These are phyloP conservation scores for Halocynthia roretzi DNA, from an alignment of 23 tunicate genomes.

Conservation along the genomic window DNA sequence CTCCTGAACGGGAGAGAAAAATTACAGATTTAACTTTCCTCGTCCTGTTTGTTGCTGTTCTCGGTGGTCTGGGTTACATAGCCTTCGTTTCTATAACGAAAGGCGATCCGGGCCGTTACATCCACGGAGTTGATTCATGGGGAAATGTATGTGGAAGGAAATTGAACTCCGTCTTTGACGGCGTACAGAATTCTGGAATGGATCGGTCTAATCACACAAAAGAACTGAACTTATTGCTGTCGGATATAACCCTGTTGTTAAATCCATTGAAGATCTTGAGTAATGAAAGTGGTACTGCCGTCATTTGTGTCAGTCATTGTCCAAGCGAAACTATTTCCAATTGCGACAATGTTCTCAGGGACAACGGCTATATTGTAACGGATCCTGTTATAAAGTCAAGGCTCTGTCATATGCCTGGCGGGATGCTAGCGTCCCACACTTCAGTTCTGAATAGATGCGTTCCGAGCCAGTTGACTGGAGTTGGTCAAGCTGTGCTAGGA, in stretches of 20 bases:
- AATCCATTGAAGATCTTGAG: slow-evolving; percentile 18
- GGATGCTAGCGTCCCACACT: slow-evolving; percentile 33
- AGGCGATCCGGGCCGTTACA: slow-evolving; percentile 66
- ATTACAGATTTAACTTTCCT: slow-evolving; percentile 53
- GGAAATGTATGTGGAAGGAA: slow-evolving; percentile 82
- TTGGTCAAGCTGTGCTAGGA: slow-evolving; percentile 19
- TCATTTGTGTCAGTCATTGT: slow-evolving; percentile 66
- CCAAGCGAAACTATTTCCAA: slow-evolving; percentile 28
- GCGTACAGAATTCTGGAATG: slow-evolving; percentile 42
- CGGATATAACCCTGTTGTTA: slow-evolving; percentile 17
- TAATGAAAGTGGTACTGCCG: slow-evolving; percentile 19
- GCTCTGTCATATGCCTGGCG: slow-evolving; percentile 60
- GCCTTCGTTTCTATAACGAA: slow-evolving; percentile 10
- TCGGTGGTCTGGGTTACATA: slow-evolving; percentile 58
- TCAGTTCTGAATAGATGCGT: slow-evolving; percentile 59
- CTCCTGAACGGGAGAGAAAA: slow-evolving; percentile 27
- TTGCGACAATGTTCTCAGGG: slow-evolving; percentile 42
- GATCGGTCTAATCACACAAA: slow-evolving; percentile 35
- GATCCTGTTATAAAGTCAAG: slow-evolving; percentile 10
- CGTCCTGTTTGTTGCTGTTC: slow-evolving; percentile 32
- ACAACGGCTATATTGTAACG: slow-evolving; percentile 46
- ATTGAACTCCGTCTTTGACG: slow-evolving; percentile 9
- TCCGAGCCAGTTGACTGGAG: slow-evolving; percentile 37
- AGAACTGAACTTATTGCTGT: slow-evolving; percentile 46
- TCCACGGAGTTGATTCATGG: slow-evolving; percentile 79